Evolutionary conservation across 2,797 vertebrate genomes (phyloP).

Genomic region (Morus bassanus): DNA sequence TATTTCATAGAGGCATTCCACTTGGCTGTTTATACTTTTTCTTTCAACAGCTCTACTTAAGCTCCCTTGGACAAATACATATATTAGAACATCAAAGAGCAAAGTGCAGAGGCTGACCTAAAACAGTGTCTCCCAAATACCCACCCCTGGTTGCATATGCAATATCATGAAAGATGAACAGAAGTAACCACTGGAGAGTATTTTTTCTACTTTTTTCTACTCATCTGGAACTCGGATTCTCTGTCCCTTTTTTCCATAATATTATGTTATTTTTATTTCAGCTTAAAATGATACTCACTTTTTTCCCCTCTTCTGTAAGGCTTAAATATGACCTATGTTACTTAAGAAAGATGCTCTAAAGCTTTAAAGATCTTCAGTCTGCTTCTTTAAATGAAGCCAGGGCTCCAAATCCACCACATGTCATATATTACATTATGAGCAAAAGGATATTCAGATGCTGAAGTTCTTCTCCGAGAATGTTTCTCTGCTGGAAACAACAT

Average conservation of each 20-base stretch:
- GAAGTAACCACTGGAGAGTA: background rate
- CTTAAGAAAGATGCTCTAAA: background rate
- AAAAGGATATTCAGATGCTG: conserved; percentile 23
- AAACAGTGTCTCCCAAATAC: background rate
- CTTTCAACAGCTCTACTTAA: background rate
- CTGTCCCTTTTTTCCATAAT: background rate
- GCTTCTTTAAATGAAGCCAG: background rate
- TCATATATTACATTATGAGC: background rate
- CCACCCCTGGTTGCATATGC: background rate
- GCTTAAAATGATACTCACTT: background rate
- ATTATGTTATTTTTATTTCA: background rate
- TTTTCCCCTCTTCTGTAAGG: background rate
- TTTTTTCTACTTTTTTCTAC: background rate
- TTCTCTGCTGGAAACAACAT: conserved; percentile 59
- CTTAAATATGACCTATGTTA: background rate
- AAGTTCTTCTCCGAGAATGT: conserved; percentile 10
- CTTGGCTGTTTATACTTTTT: background rate
- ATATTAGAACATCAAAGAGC: background rate
- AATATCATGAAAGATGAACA: background rate
- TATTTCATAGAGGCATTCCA: background rate
- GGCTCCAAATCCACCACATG: background rate
- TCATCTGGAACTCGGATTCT: background rate
- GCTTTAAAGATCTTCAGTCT: background rate
- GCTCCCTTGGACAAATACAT: background rate
- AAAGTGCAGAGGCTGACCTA: background rate